phyloP scores from a whole-genome alignment of 2,888 invertebrate genomes.

The Xylota segnis region DNA sequence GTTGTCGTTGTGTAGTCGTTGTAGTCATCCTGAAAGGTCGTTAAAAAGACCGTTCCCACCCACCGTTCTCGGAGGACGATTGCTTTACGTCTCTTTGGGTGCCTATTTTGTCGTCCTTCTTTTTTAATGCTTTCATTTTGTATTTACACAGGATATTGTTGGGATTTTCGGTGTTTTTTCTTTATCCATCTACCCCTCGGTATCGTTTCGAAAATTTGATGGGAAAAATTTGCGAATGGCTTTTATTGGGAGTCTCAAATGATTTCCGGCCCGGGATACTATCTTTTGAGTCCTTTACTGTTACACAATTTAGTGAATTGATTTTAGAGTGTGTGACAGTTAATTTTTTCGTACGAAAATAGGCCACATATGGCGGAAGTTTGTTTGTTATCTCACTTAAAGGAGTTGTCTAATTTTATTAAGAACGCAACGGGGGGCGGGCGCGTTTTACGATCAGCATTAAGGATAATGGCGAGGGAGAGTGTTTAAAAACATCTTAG shows the following conservation, averaged over 20 bases:
- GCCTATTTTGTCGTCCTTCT: conserved; percentile 41
- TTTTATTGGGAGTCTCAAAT: conserved; percentile 60
- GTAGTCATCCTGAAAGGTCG: conserved; percentile 70
- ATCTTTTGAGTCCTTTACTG: conserved; percentile 54
- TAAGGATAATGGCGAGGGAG: conserved; percentile 33
- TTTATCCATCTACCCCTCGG: background rate
- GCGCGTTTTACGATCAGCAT: conserved; percentile 27
- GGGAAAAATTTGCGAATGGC: conserved; percentile 58
- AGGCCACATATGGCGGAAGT: conserved; percentile 46
- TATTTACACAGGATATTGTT: conserved; percentile 72
- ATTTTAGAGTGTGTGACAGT: conserved; percentile 74
- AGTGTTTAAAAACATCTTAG: conserved; percentile 40
- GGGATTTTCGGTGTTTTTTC: conserved; percentile 40
- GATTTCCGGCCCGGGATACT: conserved; percentile 55
- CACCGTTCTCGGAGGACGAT: conserved; percentile 58
- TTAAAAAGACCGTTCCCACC: conserved; percentile 67
- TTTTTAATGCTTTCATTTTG: conserved; percentile 73
- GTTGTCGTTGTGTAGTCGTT: conserved; percentile 44
- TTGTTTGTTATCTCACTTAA: conserved; percentile 19
- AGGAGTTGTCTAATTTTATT: conserved; percentile 56
- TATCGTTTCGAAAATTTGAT: conserved; percentile 25
- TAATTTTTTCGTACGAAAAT: conserved; percentile 41
- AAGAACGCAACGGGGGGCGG: background rate
- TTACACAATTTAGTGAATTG: conserved; percentile 72
- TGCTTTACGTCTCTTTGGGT: conserved; percentile 63